Evolutionary conservation across 2,113 vertebrate species (phyloP).

Genomic region (Urocynchramus pylzowi): DNA sequence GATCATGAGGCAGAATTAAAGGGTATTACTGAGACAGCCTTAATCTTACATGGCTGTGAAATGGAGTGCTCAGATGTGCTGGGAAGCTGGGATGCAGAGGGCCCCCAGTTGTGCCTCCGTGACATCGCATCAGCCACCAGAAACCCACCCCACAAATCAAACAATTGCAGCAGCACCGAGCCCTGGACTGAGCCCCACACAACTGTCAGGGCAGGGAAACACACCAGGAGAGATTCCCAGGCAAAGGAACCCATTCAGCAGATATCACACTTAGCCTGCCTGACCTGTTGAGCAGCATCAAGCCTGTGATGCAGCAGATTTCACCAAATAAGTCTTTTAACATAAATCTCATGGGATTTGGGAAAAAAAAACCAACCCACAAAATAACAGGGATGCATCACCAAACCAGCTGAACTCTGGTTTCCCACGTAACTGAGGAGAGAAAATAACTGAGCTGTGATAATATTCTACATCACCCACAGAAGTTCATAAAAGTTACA

Average conservation of each 20-base stretch:
- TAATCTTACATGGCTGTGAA: background rate
- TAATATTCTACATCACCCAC: background rate
- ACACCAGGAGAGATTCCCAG: background rate
- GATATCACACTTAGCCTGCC: background rate
- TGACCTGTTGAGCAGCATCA: background rate
- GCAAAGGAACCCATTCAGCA: background rate
- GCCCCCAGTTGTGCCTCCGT: background rate
- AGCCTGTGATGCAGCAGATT: background rate
- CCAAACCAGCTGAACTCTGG: background rate
- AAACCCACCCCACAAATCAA: background rate
- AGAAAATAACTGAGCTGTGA: background rate
- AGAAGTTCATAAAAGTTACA: background rate
- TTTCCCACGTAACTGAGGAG: background rate
- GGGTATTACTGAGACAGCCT: background rate
- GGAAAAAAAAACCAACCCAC: rapidly evolving
- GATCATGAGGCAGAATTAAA: background rate
- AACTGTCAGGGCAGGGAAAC: background rate
- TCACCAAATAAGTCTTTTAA: background rate
- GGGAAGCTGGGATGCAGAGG: background rate
- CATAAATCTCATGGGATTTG: background rate
- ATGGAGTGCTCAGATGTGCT: background rate
- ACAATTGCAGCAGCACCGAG: background rate
- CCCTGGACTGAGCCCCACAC: background rate
- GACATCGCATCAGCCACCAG: background rate
- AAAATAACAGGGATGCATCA: background rate